Percentiles rank a stretch among this genome's conserved stretches.
Evolutionary conservation across 2,113 vertebrate genomes (phyloP).

Genomic region (Pristiophorus japonicus): DNA sequence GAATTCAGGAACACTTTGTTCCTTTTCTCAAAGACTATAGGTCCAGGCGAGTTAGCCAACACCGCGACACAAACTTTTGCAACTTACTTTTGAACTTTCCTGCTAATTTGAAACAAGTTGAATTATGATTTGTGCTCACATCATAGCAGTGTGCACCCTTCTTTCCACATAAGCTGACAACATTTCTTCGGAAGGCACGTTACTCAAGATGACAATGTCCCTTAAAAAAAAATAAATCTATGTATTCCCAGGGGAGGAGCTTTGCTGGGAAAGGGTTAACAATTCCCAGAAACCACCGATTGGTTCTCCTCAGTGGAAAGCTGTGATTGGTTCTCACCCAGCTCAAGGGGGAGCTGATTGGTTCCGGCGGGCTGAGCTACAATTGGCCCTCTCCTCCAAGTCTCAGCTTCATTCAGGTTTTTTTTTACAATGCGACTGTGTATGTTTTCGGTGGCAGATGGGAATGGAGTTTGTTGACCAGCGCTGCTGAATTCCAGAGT

Average conservation of each 20-base stretch:
- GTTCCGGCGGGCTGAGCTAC: background rate
- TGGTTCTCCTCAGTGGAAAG: background rate
- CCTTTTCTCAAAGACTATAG: background rate
- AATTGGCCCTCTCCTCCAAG: too few species aligned
- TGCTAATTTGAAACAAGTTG: background rate
- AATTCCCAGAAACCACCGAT: background rate
- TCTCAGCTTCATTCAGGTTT: slow-evolving; percentile 8
- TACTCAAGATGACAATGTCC: background rate
- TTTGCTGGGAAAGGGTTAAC: background rate
- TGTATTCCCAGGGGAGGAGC: background rate
- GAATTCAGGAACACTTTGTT: background rate
- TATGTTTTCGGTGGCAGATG: background rate
- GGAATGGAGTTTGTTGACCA: background rate
- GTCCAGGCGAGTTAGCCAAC: background rate
- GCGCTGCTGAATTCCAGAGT: background rate
- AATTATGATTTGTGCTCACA: background rate
- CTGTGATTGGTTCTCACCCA: background rate
- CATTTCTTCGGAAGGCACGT: background rate
- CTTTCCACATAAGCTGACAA: background rate
- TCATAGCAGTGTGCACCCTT: background rate
- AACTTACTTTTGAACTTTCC: background rate
- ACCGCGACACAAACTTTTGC: background rate
- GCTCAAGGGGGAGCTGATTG: background rate
- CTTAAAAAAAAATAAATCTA: background rate
- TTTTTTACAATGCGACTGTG: background rate